Evolutionary conservation across 2,113 vertebrate genomes (phyloP).

Genomic region (Heterochromis multidens): DNA sequence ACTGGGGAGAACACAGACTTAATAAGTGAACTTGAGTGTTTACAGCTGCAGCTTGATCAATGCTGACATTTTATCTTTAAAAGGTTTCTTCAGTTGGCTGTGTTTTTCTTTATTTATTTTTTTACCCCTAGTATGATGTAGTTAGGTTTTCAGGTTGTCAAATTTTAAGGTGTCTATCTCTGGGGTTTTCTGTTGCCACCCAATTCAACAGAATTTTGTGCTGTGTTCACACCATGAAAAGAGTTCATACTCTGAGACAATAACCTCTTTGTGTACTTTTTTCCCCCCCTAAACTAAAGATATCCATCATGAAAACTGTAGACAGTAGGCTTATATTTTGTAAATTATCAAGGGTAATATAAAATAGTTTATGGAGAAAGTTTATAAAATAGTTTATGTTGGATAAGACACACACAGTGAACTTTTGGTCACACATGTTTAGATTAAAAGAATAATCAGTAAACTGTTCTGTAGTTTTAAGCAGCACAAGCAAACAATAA

Average conservation of each 20-base stretch:
- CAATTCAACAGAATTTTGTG: neutral
- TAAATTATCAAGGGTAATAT: neutral
- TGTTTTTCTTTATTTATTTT: neutral
- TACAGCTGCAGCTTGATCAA: conserved; percentile 11
- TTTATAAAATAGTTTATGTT: neutral
- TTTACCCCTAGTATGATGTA: neutral
- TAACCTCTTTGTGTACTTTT: neutral
- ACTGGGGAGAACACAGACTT: conserved; percentile 2
- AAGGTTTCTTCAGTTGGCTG: neutral
- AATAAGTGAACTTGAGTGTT: neutral
- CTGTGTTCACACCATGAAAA: neutral
- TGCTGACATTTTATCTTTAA: neutral
- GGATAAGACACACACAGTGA: neutral
- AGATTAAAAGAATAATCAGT: neutral
- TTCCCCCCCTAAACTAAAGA: too few relatives aligned
- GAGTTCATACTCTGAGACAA: neutral
- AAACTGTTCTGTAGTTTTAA: neutral
- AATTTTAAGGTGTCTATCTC: neutral
- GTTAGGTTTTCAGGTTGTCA: neutral
- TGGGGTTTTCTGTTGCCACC: neutral
- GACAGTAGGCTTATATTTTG: neutral
- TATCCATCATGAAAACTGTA: neutral
- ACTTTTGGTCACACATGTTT: neutral
- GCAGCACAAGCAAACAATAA: neutral
- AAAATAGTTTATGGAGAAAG: neutral